phyloP scores from a whole-genome alignment of 2,888 invertebrate species.

The Cyaniris semiargus region DNA sequence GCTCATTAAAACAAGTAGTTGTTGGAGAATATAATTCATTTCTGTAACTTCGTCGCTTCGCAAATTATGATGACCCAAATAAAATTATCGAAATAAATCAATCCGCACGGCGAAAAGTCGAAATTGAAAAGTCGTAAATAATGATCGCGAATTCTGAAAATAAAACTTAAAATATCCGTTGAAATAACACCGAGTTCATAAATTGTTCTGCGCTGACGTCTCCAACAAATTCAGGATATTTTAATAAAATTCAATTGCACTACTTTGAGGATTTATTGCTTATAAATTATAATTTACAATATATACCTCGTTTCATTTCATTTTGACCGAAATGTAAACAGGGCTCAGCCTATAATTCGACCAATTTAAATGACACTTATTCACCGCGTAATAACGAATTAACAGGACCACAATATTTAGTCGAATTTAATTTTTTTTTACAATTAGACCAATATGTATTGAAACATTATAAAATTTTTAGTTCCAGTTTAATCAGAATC shows the following conservation, averaged over 20 bases:
- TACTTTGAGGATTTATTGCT: conserved; percentile 31
- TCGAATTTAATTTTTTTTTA: neutral
- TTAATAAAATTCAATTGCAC: conserved; percentile 33
- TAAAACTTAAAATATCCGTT: conserved; percentile 23
- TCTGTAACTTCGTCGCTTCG: neutral
- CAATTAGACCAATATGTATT: neutral
- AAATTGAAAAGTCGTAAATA: conserved; percentile 28
- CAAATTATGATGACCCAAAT: conserved; percentile 38
- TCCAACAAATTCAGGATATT: conserved; percentile 27
- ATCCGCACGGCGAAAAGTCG: neutral
- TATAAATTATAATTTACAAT: conserved; percentile 27
- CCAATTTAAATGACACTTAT: neutral
- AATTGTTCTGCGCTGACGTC: conserved; percentile 31
- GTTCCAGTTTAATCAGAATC: conserved; percentile 60
- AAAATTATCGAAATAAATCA: conserved; percentile 45
- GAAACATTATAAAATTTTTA: neutral
- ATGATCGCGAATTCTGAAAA: conserved; percentile 25
- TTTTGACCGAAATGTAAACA: neutral
- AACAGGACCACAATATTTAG: too few species aligned
- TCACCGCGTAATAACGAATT: neutral
- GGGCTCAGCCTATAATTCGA: neutral
- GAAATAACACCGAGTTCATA: conserved; percentile 33
- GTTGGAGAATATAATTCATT: neutral
- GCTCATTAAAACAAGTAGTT: neutral
- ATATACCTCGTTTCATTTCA: conserved; percentile 11